Evolutionary conservation across 2,797 vertebrate genomes (phyloP).

Genomic region (Botia almorhae): DNA sequence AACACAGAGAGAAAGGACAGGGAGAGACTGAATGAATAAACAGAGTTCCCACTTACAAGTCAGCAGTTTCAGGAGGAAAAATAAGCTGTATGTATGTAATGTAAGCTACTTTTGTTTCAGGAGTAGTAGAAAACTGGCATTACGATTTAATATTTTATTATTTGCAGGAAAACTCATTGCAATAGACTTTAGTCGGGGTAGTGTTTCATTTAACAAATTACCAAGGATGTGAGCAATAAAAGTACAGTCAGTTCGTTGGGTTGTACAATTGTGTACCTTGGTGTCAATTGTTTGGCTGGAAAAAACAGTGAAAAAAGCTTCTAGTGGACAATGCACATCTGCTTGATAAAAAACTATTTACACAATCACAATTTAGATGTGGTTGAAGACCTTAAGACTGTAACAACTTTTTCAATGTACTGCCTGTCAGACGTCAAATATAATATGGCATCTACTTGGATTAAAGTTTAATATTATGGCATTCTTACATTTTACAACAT

Average conservation of each 20-base stretch:
- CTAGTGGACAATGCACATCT: neutral
- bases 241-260: neutral
- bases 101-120: neutral
- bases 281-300: too few species aligned
- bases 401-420: neutral
- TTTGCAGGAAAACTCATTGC: neutral
- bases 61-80: slow-evolving; percentile 22
- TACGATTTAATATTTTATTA: slow-evolving; percentile 7
- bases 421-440: neutral
- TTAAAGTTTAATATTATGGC: neutral
- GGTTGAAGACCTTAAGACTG: neutral
- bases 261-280: neutral
- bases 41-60: slow-evolving; percentile 34
- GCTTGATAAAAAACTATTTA: too few species aligned
- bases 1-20: slow-evolving; percentile 10
- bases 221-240: neutral
- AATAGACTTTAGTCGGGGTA: neutral
- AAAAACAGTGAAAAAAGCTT: neutral
- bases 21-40: slow-evolving; percentile 42
- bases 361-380: neutral
- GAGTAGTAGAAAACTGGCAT: neutral
- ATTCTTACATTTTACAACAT: slow-evolving; percentile 8
- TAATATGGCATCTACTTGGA: neutral
- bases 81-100: neutral
- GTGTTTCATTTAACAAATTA: neutral